A percentile compares a stretch with the other conserved stretches of the same genome.
These are phyloP conservation scores for Poecilobothrus nobilitatus DNA, from an alignment of 2,888 invertebrate genomes.

Conservation along the genomic window DNA sequence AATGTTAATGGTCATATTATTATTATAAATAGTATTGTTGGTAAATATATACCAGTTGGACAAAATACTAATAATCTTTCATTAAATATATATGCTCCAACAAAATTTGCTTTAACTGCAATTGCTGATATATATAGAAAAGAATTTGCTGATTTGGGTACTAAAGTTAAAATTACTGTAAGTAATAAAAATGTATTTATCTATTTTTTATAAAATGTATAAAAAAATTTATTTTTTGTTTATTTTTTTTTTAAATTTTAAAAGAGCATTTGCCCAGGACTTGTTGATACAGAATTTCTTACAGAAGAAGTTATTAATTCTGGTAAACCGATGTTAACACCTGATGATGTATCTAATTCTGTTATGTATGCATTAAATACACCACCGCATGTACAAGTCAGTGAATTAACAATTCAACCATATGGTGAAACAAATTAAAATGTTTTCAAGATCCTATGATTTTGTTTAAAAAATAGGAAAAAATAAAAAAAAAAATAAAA, in stretches of 20 bases:
- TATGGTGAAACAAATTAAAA: slow-evolving; percentile 12
- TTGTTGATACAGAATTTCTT: slow-evolving; percentile 18
- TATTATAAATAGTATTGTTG: slow-evolving; percentile 32
- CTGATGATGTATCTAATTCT: slow-evolving; percentile 22
- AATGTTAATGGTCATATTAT: slow-evolving; percentile 42
- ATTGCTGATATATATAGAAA: slow-evolving; percentile 29
- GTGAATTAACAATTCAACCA: slow-evolving; percentile 17
- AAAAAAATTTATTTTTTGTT: too few species aligned
- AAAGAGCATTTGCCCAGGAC: slow-evolving; percentile 21
- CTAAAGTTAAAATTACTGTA: slow-evolving; percentile 24
- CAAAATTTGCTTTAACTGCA: slow-evolving; percentile 30
- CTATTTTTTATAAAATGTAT: slow-evolving; percentile 5
- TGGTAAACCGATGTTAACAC: slow-evolving; percentile 12
- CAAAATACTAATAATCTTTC: neutral
- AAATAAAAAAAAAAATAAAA: too few species aligned
- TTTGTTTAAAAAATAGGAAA: neutral
- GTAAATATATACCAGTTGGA: slow-evolving; percentile 22
- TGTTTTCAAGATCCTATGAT: neutral
- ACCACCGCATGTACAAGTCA: slow-evolving; percentile 28
- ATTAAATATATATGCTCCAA: slow-evolving; percentile 25
- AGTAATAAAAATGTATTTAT: slow-evolving; percentile 13
- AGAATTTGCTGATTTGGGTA: slow-evolving; percentile 26
- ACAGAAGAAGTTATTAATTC: slow-evolving; percentile 10
- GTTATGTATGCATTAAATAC: slow-evolving; percentile 21
- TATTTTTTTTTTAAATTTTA: neutral